These are phyloP conservation scores for Danio tinwini DNA, from an alignment of 2,797 vertebrate genomes.

Conservation along the genomic window DNA sequence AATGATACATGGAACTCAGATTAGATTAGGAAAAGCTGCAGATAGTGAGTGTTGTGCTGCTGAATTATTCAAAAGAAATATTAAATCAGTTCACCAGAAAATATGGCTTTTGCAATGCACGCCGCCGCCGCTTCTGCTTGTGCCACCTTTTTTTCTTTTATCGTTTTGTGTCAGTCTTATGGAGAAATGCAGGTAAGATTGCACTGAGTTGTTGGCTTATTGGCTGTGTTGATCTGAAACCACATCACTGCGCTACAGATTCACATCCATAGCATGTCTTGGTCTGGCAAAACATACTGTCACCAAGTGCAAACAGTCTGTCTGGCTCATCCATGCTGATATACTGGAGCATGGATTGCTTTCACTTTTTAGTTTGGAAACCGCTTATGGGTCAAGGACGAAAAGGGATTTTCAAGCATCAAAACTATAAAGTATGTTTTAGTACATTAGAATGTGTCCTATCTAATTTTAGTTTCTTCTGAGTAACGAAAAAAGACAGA, in stretches of 20 bases:
- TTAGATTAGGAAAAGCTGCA: neutral
- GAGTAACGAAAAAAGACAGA: no score
- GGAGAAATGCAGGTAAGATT: slow-evolving; percentile 55
- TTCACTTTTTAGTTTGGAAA: slow-evolving; percentile 16
- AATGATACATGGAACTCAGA: neutral
- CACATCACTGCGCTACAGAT: slow-evolving; percentile 15
- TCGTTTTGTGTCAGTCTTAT: slow-evolving; percentile 13
- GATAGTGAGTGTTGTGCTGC: neutral
- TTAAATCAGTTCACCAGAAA: slow-evolving; percentile 7
- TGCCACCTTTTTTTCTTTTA: slow-evolving; percentile 18
- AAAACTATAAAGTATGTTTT: no score
- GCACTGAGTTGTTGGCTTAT: slow-evolving; percentile 40
- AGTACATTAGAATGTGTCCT: no score
- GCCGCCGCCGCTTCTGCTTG: slow-evolving; percentile 40
- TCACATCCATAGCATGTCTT: slow-evolving; percentile 32
- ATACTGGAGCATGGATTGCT: neutral
- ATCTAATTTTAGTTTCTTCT: no score
- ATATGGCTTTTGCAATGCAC: slow-evolving; percentile 30
- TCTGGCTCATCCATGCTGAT: neutral
- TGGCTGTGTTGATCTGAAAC: slow-evolving; percentile 36
- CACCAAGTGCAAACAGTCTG: neutral
- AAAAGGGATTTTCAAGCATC: no score
- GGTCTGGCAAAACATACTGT: slow-evolving; percentile 21
- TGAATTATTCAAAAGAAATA: neutral
- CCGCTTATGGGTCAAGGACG: neutral